Conservation (phyloP, 2,113 vertebrate species). For the Stigmatopora nigra region DNA sequence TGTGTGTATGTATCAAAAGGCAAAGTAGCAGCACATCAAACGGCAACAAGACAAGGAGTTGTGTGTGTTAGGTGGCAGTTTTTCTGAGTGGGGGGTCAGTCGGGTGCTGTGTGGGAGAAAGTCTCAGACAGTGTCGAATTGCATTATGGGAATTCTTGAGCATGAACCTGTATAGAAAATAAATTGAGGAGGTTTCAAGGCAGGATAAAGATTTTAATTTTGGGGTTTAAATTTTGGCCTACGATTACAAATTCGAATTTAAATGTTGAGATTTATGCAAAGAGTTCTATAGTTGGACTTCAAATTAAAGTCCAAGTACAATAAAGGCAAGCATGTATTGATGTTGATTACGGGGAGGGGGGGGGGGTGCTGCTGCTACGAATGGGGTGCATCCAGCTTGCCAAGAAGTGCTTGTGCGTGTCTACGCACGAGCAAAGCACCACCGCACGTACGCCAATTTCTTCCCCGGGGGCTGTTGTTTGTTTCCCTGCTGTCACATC, state of each 20-base stretch:
- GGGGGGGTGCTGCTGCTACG: neutral
- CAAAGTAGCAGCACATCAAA: slow-evolving; percentile 32
- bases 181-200: neutral
- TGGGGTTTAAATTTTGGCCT: neutral
- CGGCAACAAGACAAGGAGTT: slow-evolving; percentile 12
- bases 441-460: slow-evolving; percentile 21
- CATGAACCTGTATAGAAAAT: slow-evolving; percentile 20
- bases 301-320: neutral
- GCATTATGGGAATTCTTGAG: slow-evolving; percentile 18
- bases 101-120: slow-evolving; percentile 17
- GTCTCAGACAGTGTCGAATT: slow-evolving; percentile 6
- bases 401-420: neutral
- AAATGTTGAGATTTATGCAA: too few relatives aligned
- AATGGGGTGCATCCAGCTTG: neutral
- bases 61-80: neutral
- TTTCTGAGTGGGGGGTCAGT: slow-evolving; percentile 21
- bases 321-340: neutral
- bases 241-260: neutral
- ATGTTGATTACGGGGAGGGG: neutral
- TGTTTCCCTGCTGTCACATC: slow-evolving; percentile 51
- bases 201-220: neutral
- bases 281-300: neutral
- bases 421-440: slow-evolving; percentile 17
- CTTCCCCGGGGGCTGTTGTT: slow-evolving; percentile 51
- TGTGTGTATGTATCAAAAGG: slow-evolving; percentile 36